Evolutionary conservation across 2,888 invertebrate species (phyloP), one percentile per base, ranked within the genome.

Genomic region (Aporophyla nigra): DNA sequence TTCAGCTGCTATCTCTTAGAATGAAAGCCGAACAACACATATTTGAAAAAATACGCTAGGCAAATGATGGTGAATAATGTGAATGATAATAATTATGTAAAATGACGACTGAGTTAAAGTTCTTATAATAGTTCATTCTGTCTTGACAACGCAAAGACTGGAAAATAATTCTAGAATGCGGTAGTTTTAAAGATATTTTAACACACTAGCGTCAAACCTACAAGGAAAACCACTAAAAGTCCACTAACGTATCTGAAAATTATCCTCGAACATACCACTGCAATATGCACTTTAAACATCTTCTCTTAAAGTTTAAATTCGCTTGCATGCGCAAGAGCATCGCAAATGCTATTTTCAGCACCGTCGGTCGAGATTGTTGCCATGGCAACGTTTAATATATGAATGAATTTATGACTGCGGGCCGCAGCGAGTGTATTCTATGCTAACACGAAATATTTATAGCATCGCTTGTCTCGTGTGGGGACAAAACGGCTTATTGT

Each of bases 321-420:
- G 27, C 27, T 12, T 67, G 43, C 21, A 61, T 51, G 21, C 54
- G 19, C 24, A 46, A 70, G 58, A 72, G 70, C 65, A 65, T 53
- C 5, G 63, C 49, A n/a, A 71, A 56, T 58, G 71, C 69, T 85
- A 85, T 85, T 86, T 87, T 53, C 10, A 83, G 78, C 68, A 63
- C 59, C 59, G 54, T 67, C 78, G 54, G 56, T 68, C 14, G 77
- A 68, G 67, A 74, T 76, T 76, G 85, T 86, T 78, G 62, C 79
- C 69, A 87, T 86, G 78, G 87, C 58, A 85, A 87, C 80, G 66
- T 71, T 80, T 80, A 86, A 86, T 85, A 80, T 87, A 85, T 86
- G 82, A 86, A 86, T 86, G 82, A 76, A 84, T 77, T 86, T 84
- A 86, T 80, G 84, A 74, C 84, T 71, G 79, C 71, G 19, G 49